These are phyloP conservation scores for Ashinkailepas kermadecensis DNA, from an alignment of 2,888 invertebrate species.

Conservation along the genomic window DNA sequence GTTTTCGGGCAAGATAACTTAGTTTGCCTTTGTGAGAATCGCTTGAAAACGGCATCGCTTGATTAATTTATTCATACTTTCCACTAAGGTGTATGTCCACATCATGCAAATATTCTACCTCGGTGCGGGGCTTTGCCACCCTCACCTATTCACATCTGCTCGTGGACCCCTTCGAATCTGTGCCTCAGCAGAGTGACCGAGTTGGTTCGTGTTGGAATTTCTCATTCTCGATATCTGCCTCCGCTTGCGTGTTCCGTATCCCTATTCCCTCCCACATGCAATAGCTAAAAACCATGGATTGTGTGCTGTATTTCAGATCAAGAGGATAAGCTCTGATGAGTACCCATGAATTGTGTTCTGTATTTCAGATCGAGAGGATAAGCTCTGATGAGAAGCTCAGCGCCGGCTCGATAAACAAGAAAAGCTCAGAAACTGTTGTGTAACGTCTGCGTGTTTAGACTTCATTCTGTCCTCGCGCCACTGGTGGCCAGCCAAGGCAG, in stretches of 20 bases:
- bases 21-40: too few relatives aligned
- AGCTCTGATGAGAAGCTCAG: background rate
- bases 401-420: background rate
- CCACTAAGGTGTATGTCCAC: too few relatives aligned
- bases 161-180: too few relatives aligned
- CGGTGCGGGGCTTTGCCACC: too few relatives aligned
- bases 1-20: too few relatives aligned
- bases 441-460: background rate
- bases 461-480: background rate
- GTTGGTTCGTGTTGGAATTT: too few relatives aligned
- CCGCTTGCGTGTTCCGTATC: background rate
- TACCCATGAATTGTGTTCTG: background rate
- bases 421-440: constrained; percentile 12
- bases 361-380: constrained; percentile 20
- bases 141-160: too few relatives aligned
- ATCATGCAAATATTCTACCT: too few relatives aligned
- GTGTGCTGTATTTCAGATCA: background rate
- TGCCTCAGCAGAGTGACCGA: too few relatives aligned
- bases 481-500: background rate
- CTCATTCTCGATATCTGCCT: background rate
- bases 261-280: background rate
- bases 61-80: too few relatives aligned
- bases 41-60: too few relatives aligned
- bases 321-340: constrained; percentile 16
- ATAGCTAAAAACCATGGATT: too few relatives aligned